Percentiles rank a stretch among this genome's conserved stretches.
These are phyloP conservation scores for Percopsis omiscomaycus DNA, from an alignment of 2,797 vertebrate species.

Conservation along the genomic window DNA sequence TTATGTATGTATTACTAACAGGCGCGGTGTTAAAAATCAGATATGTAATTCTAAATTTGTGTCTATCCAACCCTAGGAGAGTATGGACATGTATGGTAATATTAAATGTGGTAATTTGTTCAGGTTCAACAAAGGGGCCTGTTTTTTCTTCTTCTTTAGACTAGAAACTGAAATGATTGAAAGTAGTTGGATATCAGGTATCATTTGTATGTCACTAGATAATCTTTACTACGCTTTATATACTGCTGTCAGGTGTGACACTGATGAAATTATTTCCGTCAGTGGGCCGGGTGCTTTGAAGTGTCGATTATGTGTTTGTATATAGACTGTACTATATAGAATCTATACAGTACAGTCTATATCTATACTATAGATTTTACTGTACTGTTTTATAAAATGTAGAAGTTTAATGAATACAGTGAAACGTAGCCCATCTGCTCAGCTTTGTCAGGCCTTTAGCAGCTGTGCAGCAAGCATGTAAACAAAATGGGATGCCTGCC, in stretches of 20 bases:
- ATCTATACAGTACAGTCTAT: too few species aligned
- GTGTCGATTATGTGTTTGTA: conserved; percentile 21
- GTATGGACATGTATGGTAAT: not conserved
- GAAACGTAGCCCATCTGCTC: too few species aligned
- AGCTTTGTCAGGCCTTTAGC: too few species aligned
- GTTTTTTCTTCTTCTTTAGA: not conserved
- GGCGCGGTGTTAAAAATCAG: not conserved
- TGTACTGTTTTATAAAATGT: too few species aligned
- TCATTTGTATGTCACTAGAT: not conserved
- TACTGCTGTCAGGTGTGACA: conserved; percentile 20
- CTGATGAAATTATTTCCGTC: conserved; percentile 36
- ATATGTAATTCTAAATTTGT: not conserved
- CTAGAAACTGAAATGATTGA: too few species aligned
- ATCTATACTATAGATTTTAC: too few species aligned
- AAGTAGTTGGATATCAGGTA: not conserved
- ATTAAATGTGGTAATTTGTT: too few species aligned
- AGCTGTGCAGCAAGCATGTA: too few species aligned
- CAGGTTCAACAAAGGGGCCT: not conserved
- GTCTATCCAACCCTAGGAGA: not conserved
- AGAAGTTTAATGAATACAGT: too few species aligned
- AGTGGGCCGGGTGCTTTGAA: conserved; percentile 31
- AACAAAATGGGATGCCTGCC: too few species aligned
- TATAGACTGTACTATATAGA: too few species aligned
- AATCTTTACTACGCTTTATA: too few species aligned
- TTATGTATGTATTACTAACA: not conserved